Percentiles rank a stretch among this genome's conserved stretches.
These are phyloP conservation scores for Phymatocera aterrima DNA, from an alignment of 2,888 invertebrate species.

Conservation along the genomic window DNA sequence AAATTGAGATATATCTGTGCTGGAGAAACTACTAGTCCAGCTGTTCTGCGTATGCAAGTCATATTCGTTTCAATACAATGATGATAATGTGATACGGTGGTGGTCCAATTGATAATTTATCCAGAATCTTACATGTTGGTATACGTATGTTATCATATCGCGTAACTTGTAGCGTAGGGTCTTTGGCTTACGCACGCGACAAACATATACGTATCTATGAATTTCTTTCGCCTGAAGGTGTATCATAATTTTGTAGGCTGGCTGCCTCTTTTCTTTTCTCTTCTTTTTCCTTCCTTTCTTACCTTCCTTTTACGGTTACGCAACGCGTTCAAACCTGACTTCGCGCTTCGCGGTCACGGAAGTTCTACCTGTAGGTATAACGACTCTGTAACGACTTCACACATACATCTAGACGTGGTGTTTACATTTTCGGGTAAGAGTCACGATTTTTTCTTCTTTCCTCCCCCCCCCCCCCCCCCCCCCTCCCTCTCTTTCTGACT, in stretches of 20 bases:
- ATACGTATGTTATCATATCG: too few species aligned
- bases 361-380: slow-evolving; percentile 7
- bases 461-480: neutral
- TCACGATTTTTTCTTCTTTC: neutral
- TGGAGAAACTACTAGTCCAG: neutral
- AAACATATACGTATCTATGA: neutral
- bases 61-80: neutral
- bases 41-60: too few species aligned
- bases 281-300: too few species aligned
- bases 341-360: slow-evolving; percentile 30
- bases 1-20: neutral
- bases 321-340: neutral
- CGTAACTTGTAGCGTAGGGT: slow-evolving; percentile 19
- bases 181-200: slow-evolving; percentile 26
- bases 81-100: neutral
- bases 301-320: slow-evolving; percentile 3
- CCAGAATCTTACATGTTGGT: slow-evolving; percentile 4
- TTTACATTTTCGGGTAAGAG: slow-evolving; percentile 35
- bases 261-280: too few species aligned
- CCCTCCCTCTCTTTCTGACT: neutral
- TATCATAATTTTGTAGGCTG: slow-evolving; percentile 5
- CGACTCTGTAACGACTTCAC: too few species aligned
- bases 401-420: slow-evolving; percentile 2
- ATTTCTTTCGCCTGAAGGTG: slow-evolving; percentile 12
- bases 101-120: slow-evolving; percentile 16